Base-by-base conservation (phyloP, 2,888 invertebrate species). In the Schrankia costaestrigalis region DNA sequence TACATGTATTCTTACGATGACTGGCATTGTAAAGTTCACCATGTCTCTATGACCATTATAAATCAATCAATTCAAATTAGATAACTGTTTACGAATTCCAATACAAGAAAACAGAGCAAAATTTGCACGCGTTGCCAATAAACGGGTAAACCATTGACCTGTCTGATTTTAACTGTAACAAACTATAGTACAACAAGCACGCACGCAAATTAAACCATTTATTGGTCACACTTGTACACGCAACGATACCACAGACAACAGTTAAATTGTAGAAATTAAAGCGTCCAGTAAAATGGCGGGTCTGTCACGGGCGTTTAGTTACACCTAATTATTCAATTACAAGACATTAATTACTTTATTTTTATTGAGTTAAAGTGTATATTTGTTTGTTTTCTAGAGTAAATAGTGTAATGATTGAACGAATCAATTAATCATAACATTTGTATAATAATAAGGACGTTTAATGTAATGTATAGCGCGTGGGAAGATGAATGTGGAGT, bases 341-440 rank as follows among this genome's bases (percentile, higher is more conserved):
- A n/a, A n/a, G n/a, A n/a, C n/a, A n/a, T n/a, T n/a, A n/a, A n/a
- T n/a, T n/a, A n/a, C n/a, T n/a, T n/a, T n/a, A n/a, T n/a, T n/a
- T n/a, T n/a, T n/a, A n/a, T n/a, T n/a, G n/a, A n/a, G n/a, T n/a
- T n/a, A n/a, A n/a, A n/a, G n/a, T 11, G 12, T 26, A 14, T n/a
- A 2, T 35, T 35, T 23, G 33, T 21, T 3, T 7, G 34, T 35
- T 36, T 33, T 42, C 35, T n/a, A n/a, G 43, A 38, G 21, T 34
- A 55, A 46, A 54, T 27, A 49, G 38, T 34, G 34, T 39, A 46
- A 48, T 49, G 48, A 52, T 44, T 33, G 37, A 45, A 38, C 46
- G 42, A 56, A 57, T 58, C 58, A 58, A 67, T 67, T 55, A 62
- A 64, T 66, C 63, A 66, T 56, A 42, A 40, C 22, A 63, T 54